Evolutionary conservation across 2,888 invertebrate species (phyloP).

Genomic region (Stenoptilia bipunctidactyla): DNA sequence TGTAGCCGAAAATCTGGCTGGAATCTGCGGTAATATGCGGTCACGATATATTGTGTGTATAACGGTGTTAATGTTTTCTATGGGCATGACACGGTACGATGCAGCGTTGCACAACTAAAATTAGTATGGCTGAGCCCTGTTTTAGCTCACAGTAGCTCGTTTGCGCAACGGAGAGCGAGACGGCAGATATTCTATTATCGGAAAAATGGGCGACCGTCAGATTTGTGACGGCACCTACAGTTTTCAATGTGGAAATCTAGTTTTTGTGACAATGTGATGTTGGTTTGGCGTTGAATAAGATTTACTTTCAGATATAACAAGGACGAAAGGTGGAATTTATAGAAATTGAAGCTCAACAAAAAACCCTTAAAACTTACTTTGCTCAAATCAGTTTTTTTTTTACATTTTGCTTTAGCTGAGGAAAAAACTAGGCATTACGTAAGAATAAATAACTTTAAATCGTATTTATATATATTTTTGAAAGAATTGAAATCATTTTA

Average conservation of each 20-base stretch:
- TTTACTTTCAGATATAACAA: no score
- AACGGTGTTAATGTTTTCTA: constrained; percentile 57
- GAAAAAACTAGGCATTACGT: no score
- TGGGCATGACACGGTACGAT: constrained; percentile 48
- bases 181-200: constrained; percentile 52
- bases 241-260: background rate
- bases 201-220: constrained; percentile 37
- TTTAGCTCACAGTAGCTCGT: constrained; percentile 48
- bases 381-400: no score
- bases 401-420: no score
- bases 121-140: constrained; percentile 45
- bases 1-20: constrained; percentile 66
- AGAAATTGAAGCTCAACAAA: no score
- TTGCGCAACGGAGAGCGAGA: constrained; percentile 54
- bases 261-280: no score
- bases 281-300: no score
- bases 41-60: constrained; percentile 51
- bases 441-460: no score
- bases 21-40: constrained; percentile 46
- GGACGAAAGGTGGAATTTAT: no score
- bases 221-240: constrained; percentile 1
- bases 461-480: no score
- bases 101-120: constrained; percentile 63
- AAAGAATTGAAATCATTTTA: no score
- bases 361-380: no score